These are phyloP conservation scores for Drepana arcuata DNA, from an alignment of 1,140 invertebrate species.

Conservation along the genomic window DNA sequence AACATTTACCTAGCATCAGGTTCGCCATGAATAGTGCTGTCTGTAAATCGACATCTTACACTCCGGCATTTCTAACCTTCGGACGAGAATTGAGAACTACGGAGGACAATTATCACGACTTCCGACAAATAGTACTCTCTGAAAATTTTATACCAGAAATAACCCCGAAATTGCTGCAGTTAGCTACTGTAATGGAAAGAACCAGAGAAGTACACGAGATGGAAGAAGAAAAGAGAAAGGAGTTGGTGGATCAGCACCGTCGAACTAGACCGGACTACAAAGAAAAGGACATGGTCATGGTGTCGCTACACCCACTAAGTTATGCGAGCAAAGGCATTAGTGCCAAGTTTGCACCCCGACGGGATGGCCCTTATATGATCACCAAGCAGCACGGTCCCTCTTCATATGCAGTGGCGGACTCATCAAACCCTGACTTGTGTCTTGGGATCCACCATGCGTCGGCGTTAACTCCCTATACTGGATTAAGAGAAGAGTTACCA, in stretches of 20 bases:
- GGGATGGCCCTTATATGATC: no score
- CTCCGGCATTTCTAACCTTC: slow-evolving; percentile 41
- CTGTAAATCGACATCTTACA: slow-evolving; percentile 1
- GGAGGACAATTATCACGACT: background rate
- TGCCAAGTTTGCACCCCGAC: no score
- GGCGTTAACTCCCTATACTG: no score
- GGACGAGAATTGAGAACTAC: slow-evolving; percentile 24
- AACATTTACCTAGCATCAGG: background rate
- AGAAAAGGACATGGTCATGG: no score
- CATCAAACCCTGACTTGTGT: no score
- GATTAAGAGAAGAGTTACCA: no score
- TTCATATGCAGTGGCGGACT: no score
- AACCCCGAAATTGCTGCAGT: background rate
- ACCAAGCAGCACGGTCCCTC: no score
- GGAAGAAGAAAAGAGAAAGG: background rate
- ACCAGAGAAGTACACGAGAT: background rate
- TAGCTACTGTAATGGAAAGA: background rate
- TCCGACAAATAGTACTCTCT: background rate
- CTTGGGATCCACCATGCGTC: no score
- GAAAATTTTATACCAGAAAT: background rate
- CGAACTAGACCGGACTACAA: slow-evolving; percentile 1
- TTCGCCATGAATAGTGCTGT: slow-evolving; percentile 1
- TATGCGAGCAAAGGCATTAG: no score
- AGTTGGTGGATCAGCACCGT: background rate
- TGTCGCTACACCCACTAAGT: no score